phyloP scores from a whole-genome alignment of 30 jellyfish, hydroid and myxozoan species.

The Turritopsis dohrnii region DNA sequence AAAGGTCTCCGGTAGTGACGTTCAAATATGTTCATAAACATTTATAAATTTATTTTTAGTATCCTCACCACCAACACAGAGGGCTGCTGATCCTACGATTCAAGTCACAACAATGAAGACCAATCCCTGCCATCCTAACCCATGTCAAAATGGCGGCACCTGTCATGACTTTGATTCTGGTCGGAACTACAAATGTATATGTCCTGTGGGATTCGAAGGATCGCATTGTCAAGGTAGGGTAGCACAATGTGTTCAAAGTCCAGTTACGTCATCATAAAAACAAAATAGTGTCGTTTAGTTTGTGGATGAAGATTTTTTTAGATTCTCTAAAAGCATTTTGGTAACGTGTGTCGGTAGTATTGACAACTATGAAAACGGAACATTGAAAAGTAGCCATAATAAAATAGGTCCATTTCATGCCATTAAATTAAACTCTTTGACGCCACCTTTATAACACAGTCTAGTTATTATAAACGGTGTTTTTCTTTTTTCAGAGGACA shows the following conservation, averaged over 20 bases:
- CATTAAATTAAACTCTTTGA: too few species aligned
- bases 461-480: not conserved
- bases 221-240: slow-evolving; percentile 85
- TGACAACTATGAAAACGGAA: too few species aligned
- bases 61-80: not conserved
- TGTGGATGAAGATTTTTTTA: too few species aligned
- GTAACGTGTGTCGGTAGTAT: too few species aligned
- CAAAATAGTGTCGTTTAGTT: too few species aligned
- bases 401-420: too few species aligned
- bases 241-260: not conserved
- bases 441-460: too few species aligned
- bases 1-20: not conserved
- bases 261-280: too few species aligned
- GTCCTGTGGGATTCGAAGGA: slow-evolving; percentile 75
- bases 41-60: too few species aligned
- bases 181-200: slow-evolving; percentile 61
- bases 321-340: too few species aligned
- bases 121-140: slow-evolving; percentile 88
- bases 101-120: slow-evolving; percentile 33
- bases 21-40: not conserved
- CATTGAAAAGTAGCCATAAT: too few species aligned
- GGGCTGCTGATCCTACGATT: slow-evolving; percentile 20
- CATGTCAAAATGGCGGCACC: slow-evolving; percentile 96
- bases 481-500: slow-evolving; percentile 52
- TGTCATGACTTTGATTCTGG: slow-evolving; percentile 54